Evolutionary conservation across 2,797 vertebrate species (phyloP).

Genomic region (Notolepis coatsorum): DNA sequence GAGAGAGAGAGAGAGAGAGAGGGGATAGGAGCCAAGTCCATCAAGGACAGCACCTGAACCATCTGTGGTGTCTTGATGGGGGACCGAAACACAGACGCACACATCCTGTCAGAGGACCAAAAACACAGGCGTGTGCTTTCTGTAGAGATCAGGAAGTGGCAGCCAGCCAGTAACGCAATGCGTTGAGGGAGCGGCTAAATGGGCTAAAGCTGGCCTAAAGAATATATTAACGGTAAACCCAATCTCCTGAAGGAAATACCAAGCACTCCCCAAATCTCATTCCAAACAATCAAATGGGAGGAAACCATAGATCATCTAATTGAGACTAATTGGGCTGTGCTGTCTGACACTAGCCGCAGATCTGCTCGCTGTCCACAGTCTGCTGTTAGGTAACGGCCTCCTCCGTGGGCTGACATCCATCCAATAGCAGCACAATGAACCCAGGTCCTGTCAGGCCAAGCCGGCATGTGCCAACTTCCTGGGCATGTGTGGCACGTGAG

Average conservation of each 20-base stretch:
- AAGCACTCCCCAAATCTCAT: slow-evolving; percentile 16
- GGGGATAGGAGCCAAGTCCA: slow-evolving; percentile 23
- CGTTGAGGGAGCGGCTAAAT: slow-evolving; percentile 28
- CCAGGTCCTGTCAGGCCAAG: slow-evolving; percentile 56
- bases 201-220: slow-evolving; percentile 7
- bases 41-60: slow-evolving; percentile 49
- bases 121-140: slow-evolving; percentile 55
- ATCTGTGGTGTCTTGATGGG: slow-evolving; percentile 57
- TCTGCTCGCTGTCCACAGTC: slow-evolving; percentile 60
- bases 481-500: slow-evolving; percentile 59
- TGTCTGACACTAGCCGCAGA: slow-evolving; percentile 70
- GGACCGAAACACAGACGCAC: slow-evolving; percentile 49
- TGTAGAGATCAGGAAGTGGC: slow-evolving; percentile 46
- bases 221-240: slow-evolving; percentile 25
- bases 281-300: slow-evolving; percentile 38
- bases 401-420: slow-evolving; percentile 55
- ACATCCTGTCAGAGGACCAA: slow-evolving; percentile 44
- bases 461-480: slow-evolving; percentile 36
- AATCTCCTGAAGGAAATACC: slow-evolving; percentile 21
- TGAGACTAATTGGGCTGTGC: slow-evolving; percentile 72
- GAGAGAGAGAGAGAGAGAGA: not conserved
- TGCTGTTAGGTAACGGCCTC: slow-evolving; percentile 72
- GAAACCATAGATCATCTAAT: slow-evolving; percentile 55
- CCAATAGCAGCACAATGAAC: slow-evolving; percentile 54
- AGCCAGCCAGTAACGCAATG: slow-evolving; percentile 23